phyloP scores from a whole-genome alignment of 2,797 vertebrate genomes.

The Microctenopoma stevenorrisi region DNA sequence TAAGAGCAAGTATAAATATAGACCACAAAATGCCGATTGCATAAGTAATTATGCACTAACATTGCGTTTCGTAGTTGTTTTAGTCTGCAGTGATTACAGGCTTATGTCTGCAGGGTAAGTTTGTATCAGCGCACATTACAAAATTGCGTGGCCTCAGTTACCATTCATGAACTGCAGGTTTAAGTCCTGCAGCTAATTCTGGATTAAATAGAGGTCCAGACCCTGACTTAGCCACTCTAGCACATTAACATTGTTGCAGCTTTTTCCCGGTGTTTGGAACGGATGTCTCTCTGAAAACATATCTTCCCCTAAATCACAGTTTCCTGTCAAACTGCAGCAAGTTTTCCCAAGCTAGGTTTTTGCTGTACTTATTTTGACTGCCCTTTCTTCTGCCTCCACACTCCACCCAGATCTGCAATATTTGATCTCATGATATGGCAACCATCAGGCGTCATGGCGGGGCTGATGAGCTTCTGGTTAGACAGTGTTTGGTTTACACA shows the following conservation, averaged over 20 bases:
- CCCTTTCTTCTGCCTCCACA: not conserved
- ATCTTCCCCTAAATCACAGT: not conserved
- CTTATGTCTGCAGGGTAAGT: not conserved
- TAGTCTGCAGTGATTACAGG: not conserved
- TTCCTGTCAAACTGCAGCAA: constrained; percentile 1
- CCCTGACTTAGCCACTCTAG: not conserved
- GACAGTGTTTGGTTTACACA: constrained; percentile 23
- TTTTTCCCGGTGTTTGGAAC: not conserved
- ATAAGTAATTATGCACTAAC: not conserved
- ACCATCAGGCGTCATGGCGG: not conserved
- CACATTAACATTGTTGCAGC: constrained; percentile 12
- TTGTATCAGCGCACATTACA: not conserved
- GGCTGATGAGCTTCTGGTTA: constrained; percentile 23
- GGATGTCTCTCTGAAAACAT: constrained; percentile 6
- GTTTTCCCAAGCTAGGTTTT: not conserved
- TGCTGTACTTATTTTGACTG: not conserved
- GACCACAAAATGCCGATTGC: not conserved
- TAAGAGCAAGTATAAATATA: not conserved
- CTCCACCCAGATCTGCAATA: not conserved
- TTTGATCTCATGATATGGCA: not conserved
- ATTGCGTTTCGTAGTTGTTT: not conserved
- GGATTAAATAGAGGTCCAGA: not conserved
- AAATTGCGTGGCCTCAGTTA: constrained; percentile 9
- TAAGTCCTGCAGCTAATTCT: constrained; percentile 2
- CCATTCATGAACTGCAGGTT: constrained; percentile 1